Evolutionary conservation across 2,888 invertebrate genomes (phyloP).

Genomic region (Rhamphomyia laevipes): DNA sequence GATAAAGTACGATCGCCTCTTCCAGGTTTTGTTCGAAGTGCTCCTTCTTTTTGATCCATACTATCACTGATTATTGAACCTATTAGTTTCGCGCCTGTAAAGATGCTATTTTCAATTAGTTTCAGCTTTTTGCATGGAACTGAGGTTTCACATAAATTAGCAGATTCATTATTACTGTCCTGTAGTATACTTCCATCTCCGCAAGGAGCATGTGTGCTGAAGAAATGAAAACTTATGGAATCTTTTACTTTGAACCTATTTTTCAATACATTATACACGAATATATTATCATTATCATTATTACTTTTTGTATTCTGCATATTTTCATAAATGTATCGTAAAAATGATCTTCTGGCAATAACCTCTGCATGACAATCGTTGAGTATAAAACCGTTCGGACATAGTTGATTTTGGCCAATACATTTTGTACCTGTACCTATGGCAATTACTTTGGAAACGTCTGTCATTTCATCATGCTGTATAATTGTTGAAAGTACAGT

Average conservation of each 20-base stretch:
- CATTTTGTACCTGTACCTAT: conserved; percentile 89
- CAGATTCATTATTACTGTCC: background rate
- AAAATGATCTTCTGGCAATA: conserved; percentile 68
- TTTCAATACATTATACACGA: conserved; percentile 24
- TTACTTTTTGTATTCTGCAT: conserved; percentile 32
- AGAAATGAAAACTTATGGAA: conserved; percentile 64
- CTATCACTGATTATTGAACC: conserved; percentile 35
- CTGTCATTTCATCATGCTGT: conserved; percentile 35
- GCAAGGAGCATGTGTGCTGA: conserved; percentile 79
- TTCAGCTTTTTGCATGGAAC: background rate
- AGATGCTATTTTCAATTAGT: conserved; percentile 15
- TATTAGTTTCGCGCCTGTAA: conserved; percentile 82
- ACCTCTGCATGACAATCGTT: conserved; percentile 92
- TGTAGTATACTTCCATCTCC: conserved; percentile 82
- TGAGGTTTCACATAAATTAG: background rate
- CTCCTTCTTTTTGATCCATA: conserved; percentile 58
- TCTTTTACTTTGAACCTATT: conserved; percentile 42
- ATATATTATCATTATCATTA: conserved; percentile 26
- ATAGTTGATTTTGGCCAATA: conserved; percentile 59
- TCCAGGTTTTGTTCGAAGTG: conserved; percentile 78
- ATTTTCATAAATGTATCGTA: conserved; percentile 62
- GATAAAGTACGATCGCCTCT: conserved; percentile 80
- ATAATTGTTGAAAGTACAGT: conserved; percentile 69
- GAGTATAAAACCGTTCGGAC: conserved; percentile 53
- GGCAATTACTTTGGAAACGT: conserved; percentile 51